phyloP scores from a whole-genome alignment of 2,797 vertebrate species.

The Anguilla pacifica region DNA sequence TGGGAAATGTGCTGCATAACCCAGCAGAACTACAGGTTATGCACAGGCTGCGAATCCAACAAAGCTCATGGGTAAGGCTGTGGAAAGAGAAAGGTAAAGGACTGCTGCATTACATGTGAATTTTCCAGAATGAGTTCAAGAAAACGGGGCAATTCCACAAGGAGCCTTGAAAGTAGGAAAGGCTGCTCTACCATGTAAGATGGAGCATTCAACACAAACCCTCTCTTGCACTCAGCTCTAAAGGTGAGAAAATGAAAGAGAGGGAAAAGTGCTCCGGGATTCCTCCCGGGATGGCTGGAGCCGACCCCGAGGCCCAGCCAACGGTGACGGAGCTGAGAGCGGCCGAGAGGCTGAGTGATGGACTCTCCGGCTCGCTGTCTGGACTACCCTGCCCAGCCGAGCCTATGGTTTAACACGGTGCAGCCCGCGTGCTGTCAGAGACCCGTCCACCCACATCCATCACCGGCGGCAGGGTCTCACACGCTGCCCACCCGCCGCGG shows the following conservation, averaged over 20 bases:
- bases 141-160: not conserved
- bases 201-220: not conserved
- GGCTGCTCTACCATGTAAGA: not conserved
- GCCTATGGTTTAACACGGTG: not conserved
- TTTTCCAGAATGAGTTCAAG: not conserved
- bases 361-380: not conserved
- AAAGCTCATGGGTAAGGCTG: not conserved
- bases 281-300: not conserved
- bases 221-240: not conserved
- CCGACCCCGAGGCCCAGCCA: not conserved
- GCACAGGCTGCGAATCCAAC: not conserved
- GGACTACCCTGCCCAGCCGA: not conserved
- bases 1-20: not conserved
- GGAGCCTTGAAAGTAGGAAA: not conserved
- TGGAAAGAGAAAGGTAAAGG: not conserved
- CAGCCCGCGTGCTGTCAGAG: not conserved
- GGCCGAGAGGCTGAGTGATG: not conserved
- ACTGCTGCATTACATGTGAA: not conserved
- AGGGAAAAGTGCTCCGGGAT: not conserved
- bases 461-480: not conserved
- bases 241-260: constrained; percentile 12
- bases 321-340: not conserved
- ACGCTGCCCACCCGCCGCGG: not conserved
- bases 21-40: not conserved
- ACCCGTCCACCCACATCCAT: not conserved